Evolutionary conservation across 2,113 vertebrate genomes (phyloP), one percentile per base, ranked within the genome.

Genomic region (Lagopus leucura): DNA sequence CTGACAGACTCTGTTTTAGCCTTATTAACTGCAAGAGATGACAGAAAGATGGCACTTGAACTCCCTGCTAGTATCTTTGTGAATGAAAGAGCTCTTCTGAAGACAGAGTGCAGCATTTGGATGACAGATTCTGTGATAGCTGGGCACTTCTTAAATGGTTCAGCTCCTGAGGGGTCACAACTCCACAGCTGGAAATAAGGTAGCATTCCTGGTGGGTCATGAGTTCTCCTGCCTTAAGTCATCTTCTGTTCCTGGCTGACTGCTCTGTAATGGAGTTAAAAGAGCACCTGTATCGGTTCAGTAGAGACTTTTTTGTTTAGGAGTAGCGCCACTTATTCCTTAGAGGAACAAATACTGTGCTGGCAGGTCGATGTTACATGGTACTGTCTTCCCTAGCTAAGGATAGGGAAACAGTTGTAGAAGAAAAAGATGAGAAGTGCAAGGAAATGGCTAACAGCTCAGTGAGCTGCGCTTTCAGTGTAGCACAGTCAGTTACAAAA

Each of bases 251-350:
- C 76, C 85, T 93, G 86, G 82, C 69, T 96, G 94, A 91, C 78
- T 92, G 88, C 71, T 95, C 90, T 73, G 61, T 96, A 96, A 96
- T 96, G 90, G 90, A 93, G 80, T 92, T 91, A 21, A 84, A 94
- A 97, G 93, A 94, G 86, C 79, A 80, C 72, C 80, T 48, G 6
- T 78, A 52, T 88, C 93, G 80, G 85, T 89, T 96, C 91, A 91
- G 45, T 55, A 74, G 81, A 86, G 72, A 58, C 2, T 0, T 83
- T 91, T 93, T 95, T 84, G 57, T 65, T 65, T 3, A 40, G 21
- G 81, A 83, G 77, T 11, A n/a, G 63, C 36, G 10, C 87, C 67
- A 82, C 84, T 81, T 89, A 80, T 95, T 88, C 89, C 67, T 86
- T 4, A 72, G n/a, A 89, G 82, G 81, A 93, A 85, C 88, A 96